These are phyloP conservation scores for Ciconia stormi DNA, from an alignment of 2,113 vertebrate genomes.

Conservation along the genomic window DNA sequence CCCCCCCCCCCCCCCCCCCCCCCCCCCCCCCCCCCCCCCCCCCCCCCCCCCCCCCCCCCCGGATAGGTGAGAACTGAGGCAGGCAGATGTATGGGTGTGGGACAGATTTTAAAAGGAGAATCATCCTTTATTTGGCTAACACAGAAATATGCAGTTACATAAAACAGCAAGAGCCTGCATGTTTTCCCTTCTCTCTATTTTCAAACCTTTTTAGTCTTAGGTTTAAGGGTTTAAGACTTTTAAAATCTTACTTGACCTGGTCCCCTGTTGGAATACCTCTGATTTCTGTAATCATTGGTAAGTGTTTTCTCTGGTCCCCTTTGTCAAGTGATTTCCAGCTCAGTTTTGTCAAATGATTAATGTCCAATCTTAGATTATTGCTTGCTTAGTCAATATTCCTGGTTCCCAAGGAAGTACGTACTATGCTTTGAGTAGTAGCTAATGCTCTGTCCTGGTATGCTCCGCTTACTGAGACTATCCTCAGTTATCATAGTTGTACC, in stretches of 20 bases:
- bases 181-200: neutral
- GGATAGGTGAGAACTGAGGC: neutral
- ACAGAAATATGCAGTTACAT: neutral
- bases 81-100: neutral
- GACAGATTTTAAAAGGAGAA: neutral
- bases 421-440: neutral
- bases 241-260: neutral
- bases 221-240: neutral
- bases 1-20: too few species aligned
- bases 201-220: neutral
- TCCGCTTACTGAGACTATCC: neutral
- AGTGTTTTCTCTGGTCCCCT: neutral
- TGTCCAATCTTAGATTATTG: neutral
- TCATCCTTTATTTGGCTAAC: neutral
- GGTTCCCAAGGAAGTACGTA: neutral
- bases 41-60: too few species aligned
- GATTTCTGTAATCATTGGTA: neutral
- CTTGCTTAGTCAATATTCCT: neutral
- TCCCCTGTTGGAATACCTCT: neutral
- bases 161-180: neutral
- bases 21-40: too few species aligned
- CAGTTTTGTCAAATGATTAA: neutral
- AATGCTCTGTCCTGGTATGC: neutral
- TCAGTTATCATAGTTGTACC: neutral
- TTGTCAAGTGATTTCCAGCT: neutral